phyloP scores from a whole-genome alignment of 2,113 vertebrate species.

The Pituophis catenifer region DNA sequence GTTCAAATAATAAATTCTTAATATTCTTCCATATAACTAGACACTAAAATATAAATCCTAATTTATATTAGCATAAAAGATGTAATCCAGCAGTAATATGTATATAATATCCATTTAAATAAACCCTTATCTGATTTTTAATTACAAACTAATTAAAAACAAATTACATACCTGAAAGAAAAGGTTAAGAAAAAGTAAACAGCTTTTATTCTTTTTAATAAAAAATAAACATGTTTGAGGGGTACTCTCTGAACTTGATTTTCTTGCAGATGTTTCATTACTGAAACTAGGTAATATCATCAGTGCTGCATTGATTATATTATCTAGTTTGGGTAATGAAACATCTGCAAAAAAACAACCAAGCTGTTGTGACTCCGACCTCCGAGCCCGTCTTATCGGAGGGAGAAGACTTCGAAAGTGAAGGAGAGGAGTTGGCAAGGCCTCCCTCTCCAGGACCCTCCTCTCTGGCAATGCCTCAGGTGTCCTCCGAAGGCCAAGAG shows the following conservation, averaged over 20 bases:
- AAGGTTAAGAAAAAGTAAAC: background rate
- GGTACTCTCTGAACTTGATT: background rate
- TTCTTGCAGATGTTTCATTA: background rate
- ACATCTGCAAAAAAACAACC: background rate
- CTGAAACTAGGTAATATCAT: background rate
- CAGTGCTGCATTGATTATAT: background rate
- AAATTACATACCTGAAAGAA: background rate
- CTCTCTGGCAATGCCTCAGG: too few species aligned
- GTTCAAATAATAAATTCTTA: background rate
- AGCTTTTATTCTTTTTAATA: background rate
- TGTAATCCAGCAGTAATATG: background rate
- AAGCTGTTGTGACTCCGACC: background rate
- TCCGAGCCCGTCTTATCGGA: too few species aligned
- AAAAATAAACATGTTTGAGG: background rate
- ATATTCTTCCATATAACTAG: background rate
- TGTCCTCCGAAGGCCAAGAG: too few species aligned
- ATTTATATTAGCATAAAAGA: background rate
- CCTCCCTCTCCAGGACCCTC: too few species aligned
- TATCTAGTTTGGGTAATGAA: background rate
- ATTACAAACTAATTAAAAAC: background rate
- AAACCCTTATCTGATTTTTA: background rate
- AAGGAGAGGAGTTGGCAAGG: too few species aligned
- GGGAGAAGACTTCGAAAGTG: too few species aligned
- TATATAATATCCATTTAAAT: background rate
- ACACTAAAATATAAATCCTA: background rate